Evolutionary conservation across 2,888 invertebrate species (phyloP).

Genomic region (Proisotoma minuta): DNA sequence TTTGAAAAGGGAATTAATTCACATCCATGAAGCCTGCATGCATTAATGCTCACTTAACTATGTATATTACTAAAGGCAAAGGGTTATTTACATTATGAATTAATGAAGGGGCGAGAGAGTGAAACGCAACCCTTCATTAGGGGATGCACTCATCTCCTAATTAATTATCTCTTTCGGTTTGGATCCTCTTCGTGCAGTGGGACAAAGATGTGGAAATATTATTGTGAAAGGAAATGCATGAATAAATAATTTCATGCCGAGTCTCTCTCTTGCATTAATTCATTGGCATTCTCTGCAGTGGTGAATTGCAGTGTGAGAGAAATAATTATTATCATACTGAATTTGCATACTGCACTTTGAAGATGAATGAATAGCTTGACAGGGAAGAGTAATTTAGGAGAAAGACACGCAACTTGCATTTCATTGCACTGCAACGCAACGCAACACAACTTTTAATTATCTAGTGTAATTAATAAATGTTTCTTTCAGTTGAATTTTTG

Average conservation of each 20-base stretch:
- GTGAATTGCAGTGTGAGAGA: neutral
- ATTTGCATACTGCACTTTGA: too few species aligned
- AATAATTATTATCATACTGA: too few species aligned
- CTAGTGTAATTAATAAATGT: too few species aligned
- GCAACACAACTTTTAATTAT: neutral
- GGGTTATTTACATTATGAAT: conserved; percentile 1
- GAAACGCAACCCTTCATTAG: neutral
- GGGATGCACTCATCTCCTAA: conserved; percentile 2
- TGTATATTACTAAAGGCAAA: too few species aligned
- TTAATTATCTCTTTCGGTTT: conserved; percentile 7
- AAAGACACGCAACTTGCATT: too few species aligned
- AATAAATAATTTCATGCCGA: neutral
- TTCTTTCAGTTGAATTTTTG: conserved; percentile 74
- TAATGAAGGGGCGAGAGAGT: neutral
- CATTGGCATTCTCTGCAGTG: neutral
- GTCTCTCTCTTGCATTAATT: neutral
- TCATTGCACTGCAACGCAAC: neutral
- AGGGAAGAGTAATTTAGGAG: too few species aligned
- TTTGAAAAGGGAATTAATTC: neutral
- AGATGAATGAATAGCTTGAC: too few species aligned
- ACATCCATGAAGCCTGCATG: too few species aligned
- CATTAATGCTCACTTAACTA: too few species aligned
- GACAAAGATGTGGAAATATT: neutral
- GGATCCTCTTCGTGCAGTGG: neutral
- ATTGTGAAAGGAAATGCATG: neutral